Conservation (phyloP, 2,113 vertebrate genomes). For the Tetrax tetrax region DNA sequence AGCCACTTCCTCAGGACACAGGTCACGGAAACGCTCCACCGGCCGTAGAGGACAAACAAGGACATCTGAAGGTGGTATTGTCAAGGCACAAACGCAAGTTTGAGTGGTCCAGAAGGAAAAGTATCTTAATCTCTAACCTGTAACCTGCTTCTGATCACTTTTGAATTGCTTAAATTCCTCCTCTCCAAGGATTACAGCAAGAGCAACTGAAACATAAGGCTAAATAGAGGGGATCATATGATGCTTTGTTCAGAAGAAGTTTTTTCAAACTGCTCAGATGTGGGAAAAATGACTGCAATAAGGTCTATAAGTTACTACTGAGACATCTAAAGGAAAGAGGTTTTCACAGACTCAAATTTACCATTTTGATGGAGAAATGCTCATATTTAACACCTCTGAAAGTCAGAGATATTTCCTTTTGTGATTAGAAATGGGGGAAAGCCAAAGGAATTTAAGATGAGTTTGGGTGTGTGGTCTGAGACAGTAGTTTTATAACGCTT, state of each 20-base stretch:
- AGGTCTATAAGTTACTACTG: background rate
- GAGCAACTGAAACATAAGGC: background rate
- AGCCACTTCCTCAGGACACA: conserved; percentile 83
- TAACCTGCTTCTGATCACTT: background rate
- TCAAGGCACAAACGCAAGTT: conserved; percentile 72
- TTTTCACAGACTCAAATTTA: background rate
- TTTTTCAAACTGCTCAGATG: background rate
- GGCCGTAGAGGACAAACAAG: conserved; percentile 87
- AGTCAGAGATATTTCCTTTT: background rate
- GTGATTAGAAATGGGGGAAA: background rate
- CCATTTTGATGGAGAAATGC: background rate
- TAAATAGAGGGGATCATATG: background rate
- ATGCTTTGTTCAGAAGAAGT: background rate
- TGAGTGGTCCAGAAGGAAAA: background rate
- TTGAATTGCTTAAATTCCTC: background rate
- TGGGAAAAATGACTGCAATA: background rate
- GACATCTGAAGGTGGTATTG: conserved; percentile 78
- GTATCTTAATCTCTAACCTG: background rate
- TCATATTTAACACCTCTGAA: background rate
- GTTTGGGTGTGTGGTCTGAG: background rate
- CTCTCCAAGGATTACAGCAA: background rate
- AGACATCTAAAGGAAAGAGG: background rate
- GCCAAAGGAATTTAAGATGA: background rate
- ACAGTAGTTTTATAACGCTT: background rate
- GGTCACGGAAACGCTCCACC: conserved; percentile 86